A percentile compares a stretch with the other conserved stretches of the same genome.
Evolutionary conservation across 2,797 vertebrate species (phyloP).

Genomic region (Anguilla pacifica): DNA sequence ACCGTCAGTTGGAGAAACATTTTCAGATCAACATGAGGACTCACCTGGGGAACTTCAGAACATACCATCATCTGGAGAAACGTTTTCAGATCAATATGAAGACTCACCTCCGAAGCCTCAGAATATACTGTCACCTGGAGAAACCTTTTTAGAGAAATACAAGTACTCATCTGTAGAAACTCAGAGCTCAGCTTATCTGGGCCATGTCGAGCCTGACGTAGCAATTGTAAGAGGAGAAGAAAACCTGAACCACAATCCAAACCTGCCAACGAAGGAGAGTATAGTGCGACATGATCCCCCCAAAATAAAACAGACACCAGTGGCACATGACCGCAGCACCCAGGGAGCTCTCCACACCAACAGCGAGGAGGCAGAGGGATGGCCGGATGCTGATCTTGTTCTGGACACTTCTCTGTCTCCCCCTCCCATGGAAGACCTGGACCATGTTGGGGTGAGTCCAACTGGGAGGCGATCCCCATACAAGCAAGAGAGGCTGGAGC

Average conservation of each 20-base stretch:
- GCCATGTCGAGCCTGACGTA: background rate
- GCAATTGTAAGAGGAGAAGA: background rate
- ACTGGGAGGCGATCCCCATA: slow-evolving; percentile 67
- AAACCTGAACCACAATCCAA: accelerated
- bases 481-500: slow-evolving; percentile 69
- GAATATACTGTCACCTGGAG: background rate
- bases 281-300: background rate
- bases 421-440: slow-evolving; percentile 47
- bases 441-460: slow-evolving; percentile 43
- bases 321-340: background rate
- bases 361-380: slow-evolving; percentile 23
- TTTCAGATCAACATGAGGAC: background rate
- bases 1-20: background rate
- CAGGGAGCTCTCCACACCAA: slow-evolving; percentile 8
- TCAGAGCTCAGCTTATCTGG: background rate
- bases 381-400: slow-evolving; percentile 41
- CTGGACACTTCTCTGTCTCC: slow-evolving; percentile 57
- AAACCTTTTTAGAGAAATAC: slow-evolving; percentile 12
- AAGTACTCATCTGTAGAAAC: background rate
- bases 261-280: background rate
- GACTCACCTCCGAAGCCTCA: background rate
- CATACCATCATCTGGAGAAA: background rate
- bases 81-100: background rate
- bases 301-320: background rate
- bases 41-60: background rate